Conservation (phyloP, 2,113 vertebrate species). For the Diphyllodes magnificus region DNA sequence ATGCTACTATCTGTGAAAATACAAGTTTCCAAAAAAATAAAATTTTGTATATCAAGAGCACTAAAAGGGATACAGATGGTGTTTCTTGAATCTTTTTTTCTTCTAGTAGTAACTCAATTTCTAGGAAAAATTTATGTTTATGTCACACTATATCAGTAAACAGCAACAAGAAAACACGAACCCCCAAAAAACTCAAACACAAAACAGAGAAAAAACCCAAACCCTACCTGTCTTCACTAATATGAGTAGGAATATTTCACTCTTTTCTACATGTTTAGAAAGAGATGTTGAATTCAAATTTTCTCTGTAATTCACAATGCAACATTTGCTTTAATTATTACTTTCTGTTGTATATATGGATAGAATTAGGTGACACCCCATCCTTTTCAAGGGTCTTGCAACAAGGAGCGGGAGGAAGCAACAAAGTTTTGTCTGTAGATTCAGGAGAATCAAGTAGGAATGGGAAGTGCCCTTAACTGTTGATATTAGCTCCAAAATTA, state of each 20-base stretch:
- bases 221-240: not conserved
- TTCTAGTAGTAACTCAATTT: not conserved
- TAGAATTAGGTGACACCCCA: not conserved
- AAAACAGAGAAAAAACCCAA: not conserved
- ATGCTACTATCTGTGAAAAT: not conserved
- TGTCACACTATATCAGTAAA: not conserved
- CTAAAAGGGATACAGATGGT: not conserved
- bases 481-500: not conserved
- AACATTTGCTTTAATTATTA: not conserved
- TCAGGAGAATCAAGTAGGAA: not conserved
- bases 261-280: not conserved
- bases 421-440: not conserved
- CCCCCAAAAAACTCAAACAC: too few relatives aligned
- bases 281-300: not conserved
- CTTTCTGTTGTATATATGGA: not conserved
- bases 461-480: not conserved
- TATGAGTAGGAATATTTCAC: not conserved
- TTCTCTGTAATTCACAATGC: not conserved
- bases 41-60: not conserved
- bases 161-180: not conserved
- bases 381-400: not conserved
- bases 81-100: not conserved
- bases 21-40: not conserved
- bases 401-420: not conserved
- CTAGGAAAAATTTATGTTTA: not conserved